Percentiles rank a stretch among this genome's conserved stretches.
These are phyloP conservation scores for Trissolcus brochymenae DNA, from an alignment of 2,888 invertebrate species.

Conservation along the genomic window DNA sequence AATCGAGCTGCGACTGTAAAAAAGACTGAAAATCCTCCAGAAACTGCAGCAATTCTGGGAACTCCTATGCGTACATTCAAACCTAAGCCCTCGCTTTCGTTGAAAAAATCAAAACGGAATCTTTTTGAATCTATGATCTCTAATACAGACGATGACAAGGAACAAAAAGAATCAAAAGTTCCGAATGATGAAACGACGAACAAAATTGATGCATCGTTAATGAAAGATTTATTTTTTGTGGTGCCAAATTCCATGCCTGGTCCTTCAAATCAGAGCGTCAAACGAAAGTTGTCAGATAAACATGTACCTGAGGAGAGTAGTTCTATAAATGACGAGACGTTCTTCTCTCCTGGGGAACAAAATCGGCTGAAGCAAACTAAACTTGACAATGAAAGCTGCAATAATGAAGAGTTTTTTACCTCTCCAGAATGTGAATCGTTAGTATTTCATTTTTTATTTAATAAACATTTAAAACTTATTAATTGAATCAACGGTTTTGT, in stretches of 20 bases:
- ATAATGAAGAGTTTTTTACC: too few relatives aligned
- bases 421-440: too few relatives aligned
- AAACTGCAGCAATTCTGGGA: constrained; percentile 8
- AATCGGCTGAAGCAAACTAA: not conserved
- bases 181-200: not conserved
- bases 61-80: constrained; percentile 31
- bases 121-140: constrained; percentile 1
- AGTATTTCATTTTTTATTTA: too few relatives aligned
- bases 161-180: constrained; percentile 8
- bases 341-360: constrained; percentile 61
- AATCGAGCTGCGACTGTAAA: not conserved
- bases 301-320: constrained; percentile 13
- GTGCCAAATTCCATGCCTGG: constrained; percentile 16
- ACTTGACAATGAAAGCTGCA: too few relatives aligned
- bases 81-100: constrained; percentile 22
- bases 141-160: not conserved
- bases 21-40: not conserved
- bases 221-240: constrained; percentile 22
- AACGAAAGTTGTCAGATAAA: constrained; percentile 20
- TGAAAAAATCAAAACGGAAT: not conserved
- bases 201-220: not conserved
- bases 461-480: too few relatives aligned
- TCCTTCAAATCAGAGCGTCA: constrained; percentile 12
- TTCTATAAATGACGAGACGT: constrained; percentile 62
- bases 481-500: too few relatives aligned